Conservation (phyloP, 2,797 vertebrate genomes). For the Simalia tracyae region DNA sequence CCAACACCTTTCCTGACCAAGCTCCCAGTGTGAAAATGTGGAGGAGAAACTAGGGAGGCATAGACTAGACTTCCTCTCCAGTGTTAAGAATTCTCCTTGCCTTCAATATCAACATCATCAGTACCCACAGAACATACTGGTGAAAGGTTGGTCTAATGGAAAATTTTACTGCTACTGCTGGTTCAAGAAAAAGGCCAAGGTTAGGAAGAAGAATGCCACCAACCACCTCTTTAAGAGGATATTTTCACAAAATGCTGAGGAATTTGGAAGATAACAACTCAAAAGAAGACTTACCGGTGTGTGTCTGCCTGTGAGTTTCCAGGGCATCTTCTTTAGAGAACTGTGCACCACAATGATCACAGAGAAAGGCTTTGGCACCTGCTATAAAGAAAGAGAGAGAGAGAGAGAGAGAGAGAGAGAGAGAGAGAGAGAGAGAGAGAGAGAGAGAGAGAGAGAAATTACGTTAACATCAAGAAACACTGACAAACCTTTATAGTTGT, state of each 20-base stretch:
- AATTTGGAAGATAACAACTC: rapidly evolving
- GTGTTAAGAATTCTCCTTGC: neutral
- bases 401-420: constrained; percentile 9
- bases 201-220: neutral
- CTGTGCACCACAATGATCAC: constrained; percentile 96
- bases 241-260: rapidly evolving
- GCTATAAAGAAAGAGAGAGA: constrained; percentile 68
- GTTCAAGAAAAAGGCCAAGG: neutral
- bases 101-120: neutral
- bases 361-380: constrained; percentile 95
- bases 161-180: no score
- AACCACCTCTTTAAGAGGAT: no score
- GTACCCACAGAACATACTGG: neutral
- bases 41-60: neutral
- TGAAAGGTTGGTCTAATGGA: neutral
- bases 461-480: neutral
- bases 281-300: constrained; percentile 83
- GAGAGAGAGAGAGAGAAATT: neutral
- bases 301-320: constrained; percentile 92
- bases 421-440: constrained; percentile 42
- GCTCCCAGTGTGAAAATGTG: no score
- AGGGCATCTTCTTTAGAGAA: constrained; percentile 96
- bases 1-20: neutral
- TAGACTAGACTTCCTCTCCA: neutral
- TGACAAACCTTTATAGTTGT: neutral